Evolutionary conservation across 1,140 invertebrate species (phyloP).

Genomic region (Bombyx mori): DNA sequence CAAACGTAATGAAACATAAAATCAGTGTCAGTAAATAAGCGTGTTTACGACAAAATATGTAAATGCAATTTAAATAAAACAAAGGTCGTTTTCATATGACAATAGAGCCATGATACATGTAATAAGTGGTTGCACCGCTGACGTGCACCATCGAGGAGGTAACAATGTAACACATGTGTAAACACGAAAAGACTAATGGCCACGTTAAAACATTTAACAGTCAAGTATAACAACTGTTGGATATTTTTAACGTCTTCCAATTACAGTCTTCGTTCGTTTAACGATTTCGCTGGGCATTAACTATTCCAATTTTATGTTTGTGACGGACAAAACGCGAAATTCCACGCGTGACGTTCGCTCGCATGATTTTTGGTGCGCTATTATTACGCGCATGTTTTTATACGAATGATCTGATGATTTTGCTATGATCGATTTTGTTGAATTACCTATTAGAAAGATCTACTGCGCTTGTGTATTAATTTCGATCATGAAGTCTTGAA

Average conservation of each 20-base stretch:
- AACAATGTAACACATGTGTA: conserved; percentile 57
- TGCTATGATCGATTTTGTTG: no score
- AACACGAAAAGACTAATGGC: conserved; percentile 57
- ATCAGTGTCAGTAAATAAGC: background rate
- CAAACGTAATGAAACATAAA: conserved; percentile 1
- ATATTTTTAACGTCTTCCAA: conserved; percentile 66
- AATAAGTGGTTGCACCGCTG: conserved; percentile 14
- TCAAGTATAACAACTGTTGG: conserved; percentile 55
- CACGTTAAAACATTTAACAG: conserved; percentile 61
- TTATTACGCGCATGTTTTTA: no score
- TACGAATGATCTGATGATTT: no score
- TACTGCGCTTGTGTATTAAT: no score
- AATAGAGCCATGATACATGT: conserved; percentile 10
- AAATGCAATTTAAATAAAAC: conserved; percentile 11
- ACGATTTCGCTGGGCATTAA: conserved; percentile 61
- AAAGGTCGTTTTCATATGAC: conserved; percentile 7
- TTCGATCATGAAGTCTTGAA: no score
- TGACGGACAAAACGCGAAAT: conserved; percentile 45
- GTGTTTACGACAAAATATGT: conserved; percentile 7
- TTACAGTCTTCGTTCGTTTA: conserved; percentile 62
- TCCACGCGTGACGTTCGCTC: conserved; percentile 16
- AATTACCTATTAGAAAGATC: no score
- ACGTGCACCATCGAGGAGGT: conserved; percentile 11
- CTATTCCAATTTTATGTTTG: conserved; percentile 66
- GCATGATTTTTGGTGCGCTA: no score